Base-by-base conservation (phyloP, 1,140 invertebrate genomes). In the Conus betulinus region DNA sequence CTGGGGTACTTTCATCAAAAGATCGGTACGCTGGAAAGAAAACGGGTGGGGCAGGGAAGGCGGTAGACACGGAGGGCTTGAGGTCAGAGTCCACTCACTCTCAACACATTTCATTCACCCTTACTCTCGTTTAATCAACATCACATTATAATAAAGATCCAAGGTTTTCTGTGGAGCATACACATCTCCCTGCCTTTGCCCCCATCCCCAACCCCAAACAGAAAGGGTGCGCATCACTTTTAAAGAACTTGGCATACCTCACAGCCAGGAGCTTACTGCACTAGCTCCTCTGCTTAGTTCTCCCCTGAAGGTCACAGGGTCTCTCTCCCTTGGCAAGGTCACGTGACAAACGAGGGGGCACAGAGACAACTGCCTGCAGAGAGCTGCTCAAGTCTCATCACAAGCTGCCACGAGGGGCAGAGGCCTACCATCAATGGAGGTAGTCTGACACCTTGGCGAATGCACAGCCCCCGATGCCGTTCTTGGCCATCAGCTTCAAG, bases 401-500 rank as follows among this genome's bases (percentile, higher is more conserved):
- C 6, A 76, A 5, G 51, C 79, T 53, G 57, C 82, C 74, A 51
- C 51, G 17, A 57, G 53, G n/a, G 83, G 67, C 84, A 67, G 63
- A 78, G 74, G 87, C 87, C 87, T 83, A 55, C 71, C 84, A 91
- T 93, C 92, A 95, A 90, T 94, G 94, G 63, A 95, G 92, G 88
- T 94, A 95, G 90, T 94, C 93, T 0, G 90, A 88, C 20, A 95
- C 88, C 90, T 97, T 97, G 91, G 98, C 97, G 96, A 99, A 99
- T 94, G 98, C 98, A 96, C 98, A 98, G 86, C 98, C 97, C 91
- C 98, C 98, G 87, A 99, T 96, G 87, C 98, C 98, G 86, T 97
- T 96, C 93, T 97, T 97, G 79, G 98, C 97, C 98, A 99, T 99
- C 89, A 99, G 95, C 89, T 97, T 97, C 90, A 99, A 97, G 91